Evolutionary conservation across 1,140 invertebrate species (phyloP).

Genomic region (Brachionus sp.): DNA sequence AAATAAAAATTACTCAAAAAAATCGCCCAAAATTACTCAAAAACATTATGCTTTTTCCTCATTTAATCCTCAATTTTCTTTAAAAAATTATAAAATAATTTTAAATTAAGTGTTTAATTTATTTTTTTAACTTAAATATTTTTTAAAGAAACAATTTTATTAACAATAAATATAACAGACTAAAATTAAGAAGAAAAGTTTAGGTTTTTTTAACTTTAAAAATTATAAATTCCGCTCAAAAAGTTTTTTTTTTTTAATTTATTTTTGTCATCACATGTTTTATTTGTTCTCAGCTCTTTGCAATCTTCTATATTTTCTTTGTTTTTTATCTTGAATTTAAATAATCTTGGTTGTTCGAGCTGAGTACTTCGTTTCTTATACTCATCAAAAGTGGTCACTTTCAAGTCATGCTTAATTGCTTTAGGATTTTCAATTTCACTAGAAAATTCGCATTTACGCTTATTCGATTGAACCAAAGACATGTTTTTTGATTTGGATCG

Average conservation of each 20-base stretch:
- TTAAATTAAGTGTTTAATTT: too few species aligned
- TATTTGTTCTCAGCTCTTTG: neutral
- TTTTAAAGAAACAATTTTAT: neutral
- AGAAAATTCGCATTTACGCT: neutral
- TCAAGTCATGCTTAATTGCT: neutral
- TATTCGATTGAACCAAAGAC: neutral
- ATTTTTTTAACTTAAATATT: too few species aligned
- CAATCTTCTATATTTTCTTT: neutral
- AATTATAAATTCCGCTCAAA: neutral
- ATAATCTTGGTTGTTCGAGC: neutral
- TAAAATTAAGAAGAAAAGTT: neutral
- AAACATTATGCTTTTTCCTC: too few species aligned
- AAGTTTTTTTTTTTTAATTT: neutral
- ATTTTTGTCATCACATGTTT: neutral
- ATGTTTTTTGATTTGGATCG: neutral
- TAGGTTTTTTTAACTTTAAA: neutral
- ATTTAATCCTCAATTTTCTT: too few species aligned
- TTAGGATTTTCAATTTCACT: neutral
- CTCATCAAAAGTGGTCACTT: neutral
- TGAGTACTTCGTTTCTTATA: neutral
- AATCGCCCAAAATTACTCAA: slow-evolving; percentile 22
- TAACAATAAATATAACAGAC: neutral
- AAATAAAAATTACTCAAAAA: neutral
- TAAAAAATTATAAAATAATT: too few species aligned
- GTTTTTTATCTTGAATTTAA: neutral